These are phyloP conservation scores for Chaenogobius annularis DNA, from an alignment of 2,113 vertebrate species.

Conservation along the genomic window DNA sequence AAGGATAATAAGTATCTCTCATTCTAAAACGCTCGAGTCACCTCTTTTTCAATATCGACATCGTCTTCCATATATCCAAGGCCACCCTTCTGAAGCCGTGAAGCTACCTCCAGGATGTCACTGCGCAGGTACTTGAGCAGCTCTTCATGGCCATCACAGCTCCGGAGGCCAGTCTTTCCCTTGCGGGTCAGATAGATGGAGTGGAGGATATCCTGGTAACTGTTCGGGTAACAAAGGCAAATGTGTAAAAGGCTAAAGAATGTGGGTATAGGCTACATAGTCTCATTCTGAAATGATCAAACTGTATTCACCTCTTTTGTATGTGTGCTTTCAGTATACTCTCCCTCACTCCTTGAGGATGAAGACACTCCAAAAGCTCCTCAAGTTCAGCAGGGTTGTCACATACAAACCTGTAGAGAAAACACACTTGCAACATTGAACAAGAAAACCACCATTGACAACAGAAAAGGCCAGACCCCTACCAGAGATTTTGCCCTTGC, in stretches of 20 bases:
- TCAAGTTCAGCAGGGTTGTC: slow-evolving; percentile 88
- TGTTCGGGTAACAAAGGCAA: slow-evolving; percentile 37
- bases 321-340: slow-evolving; percentile 88
- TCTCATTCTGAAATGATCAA: neutral
- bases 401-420: slow-evolving; percentile 86
- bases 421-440: neutral
- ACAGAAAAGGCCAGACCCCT: slow-evolving; percentile 17
- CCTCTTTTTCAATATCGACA: slow-evolving; percentile 86
- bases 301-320: slow-evolving; percentile 80
- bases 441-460: neutral
- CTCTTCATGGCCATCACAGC: slow-evolving; percentile 87
- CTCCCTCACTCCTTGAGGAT: slow-evolving; percentile 92
- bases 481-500: slow-evolving; percentile 97
- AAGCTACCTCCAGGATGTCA: slow-evolving; percentile 94
- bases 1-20: no score
- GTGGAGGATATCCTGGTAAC: slow-evolving; percentile 91
- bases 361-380: slow-evolving; percentile 87
- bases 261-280: neutral
- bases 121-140: slow-evolving; percentile 89
- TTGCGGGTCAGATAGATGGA: slow-evolving; percentile 91
- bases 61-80: slow-evolving; percentile 91
- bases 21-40: slow-evolving; percentile 51
- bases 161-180: slow-evolving; percentile 83
- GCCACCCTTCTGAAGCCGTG: slow-evolving; percentile 92
- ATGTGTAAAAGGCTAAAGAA: neutral